Conservation (phyloP, 2,888 invertebrate species). For the Trissolcus brochymenae region DNA sequence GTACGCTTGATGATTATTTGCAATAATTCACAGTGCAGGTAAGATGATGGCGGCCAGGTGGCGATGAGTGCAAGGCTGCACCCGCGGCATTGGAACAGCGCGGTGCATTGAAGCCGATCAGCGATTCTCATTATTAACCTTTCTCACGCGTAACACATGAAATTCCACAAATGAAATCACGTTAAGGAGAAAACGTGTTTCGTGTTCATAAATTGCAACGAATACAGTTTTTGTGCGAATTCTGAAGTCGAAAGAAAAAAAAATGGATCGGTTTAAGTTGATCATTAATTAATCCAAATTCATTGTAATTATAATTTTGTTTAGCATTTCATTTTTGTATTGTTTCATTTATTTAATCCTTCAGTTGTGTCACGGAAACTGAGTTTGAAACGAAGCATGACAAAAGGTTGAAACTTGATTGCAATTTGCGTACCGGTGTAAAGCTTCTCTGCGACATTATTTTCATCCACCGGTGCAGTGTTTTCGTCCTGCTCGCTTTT, state of each 20-base stretch:
- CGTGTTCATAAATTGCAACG: not conserved
- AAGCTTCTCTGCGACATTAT: slow-evolving; percentile 91
- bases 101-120: slow-evolving; percentile 20
- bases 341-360: not conserved
- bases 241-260: no score
- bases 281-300: no score
- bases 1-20: slow-evolving; percentile 30
- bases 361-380: not conserved
- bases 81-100: slow-evolving; percentile 27
- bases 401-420: not conserved
- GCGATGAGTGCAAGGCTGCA: slow-evolving; percentile 25
- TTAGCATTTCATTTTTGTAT: no score
- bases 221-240: no score
- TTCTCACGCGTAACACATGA: slow-evolving; percentile 31
- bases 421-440: slow-evolving; percentile 84
- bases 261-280: no score
- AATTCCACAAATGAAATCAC: slow-evolving; percentile 32
- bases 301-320: no score
- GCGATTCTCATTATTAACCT: slow-evolving; percentile 32
- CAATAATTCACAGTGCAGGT: slow-evolving; percentile 16
- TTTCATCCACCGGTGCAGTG: slow-evolving; percentile 82
- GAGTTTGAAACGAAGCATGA: not conserved
- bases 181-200: slow-evolving; percentile 13
- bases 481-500: slow-evolving; percentile 80
- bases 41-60: slow-evolving; percentile 14